These are phyloP conservation scores for Eubucco bourcierii DNA, from an alignment of 2,113 vertebrate species.

Conservation along the genomic window DNA sequence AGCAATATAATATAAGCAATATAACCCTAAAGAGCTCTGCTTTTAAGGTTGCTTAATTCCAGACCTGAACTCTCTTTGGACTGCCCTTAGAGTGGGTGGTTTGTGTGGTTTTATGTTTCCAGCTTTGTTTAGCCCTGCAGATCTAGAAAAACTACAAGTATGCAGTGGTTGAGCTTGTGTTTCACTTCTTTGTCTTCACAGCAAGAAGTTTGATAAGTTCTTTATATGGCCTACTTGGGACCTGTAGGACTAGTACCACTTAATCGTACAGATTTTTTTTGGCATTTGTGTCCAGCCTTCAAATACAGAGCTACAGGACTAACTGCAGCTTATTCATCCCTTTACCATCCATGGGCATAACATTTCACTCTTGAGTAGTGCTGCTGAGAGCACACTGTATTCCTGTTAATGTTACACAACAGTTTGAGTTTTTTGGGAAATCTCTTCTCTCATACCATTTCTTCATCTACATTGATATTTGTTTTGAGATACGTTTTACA, in stretches of 20 bases:
- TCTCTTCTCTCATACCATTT: constrained; percentile 41
- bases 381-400: constrained; percentile 54
- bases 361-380: background rate
- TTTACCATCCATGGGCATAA: constrained; percentile 81
- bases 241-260: background rate
- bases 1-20: background rate
- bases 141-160: background rate
- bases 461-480: constrained; percentile 29
- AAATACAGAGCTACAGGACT: constrained; percentile 20
- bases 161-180: background rate
- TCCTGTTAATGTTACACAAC: constrained; percentile 49
- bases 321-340: constrained; percentile 38
- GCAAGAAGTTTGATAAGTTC: background rate
- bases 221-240: background rate
- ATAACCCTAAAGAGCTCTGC: background rate
- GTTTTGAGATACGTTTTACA: constrained; percentile 55
- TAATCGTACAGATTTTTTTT: background rate
- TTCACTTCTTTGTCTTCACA: background rate
- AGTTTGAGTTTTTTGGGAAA: constrained; percentile 49
- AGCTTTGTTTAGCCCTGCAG: background rate
- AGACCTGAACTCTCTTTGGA: background rate
- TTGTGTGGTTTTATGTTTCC: background rate
- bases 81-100: background rate
- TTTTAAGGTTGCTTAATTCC: background rate
- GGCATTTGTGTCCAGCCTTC: background rate